Evolutionary conservation across 2,113 vertebrate species (phyloP).

Genomic region (Esox niger): DNA sequence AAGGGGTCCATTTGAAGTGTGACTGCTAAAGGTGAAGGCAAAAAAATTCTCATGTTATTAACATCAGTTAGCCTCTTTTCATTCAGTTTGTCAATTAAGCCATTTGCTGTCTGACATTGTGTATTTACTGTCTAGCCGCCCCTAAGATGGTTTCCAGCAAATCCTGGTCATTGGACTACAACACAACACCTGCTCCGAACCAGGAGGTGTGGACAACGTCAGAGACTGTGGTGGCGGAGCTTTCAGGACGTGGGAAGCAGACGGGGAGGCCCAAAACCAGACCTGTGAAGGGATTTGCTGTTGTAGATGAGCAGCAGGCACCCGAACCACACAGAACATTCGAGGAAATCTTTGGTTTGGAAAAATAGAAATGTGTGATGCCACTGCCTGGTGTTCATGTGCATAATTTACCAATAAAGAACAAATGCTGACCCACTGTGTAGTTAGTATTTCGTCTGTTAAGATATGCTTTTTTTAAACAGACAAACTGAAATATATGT

Average conservation of each 20-base stretch:
- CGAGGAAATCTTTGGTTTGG: constrained; percentile 66
- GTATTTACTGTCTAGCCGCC: constrained; percentile 24
- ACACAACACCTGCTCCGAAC: background rate
- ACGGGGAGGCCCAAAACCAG: constrained; percentile 17
- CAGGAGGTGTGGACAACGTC: constrained; percentile 6
- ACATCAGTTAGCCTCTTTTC: background rate
- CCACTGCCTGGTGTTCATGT: background rate
- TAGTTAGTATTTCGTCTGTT: background rate
- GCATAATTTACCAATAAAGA: background rate
- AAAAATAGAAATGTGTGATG: constrained; percentile 42
- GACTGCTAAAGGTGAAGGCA: too few species aligned
- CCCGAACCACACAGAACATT: constrained; percentile 41
- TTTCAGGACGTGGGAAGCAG: constrained; percentile 26
- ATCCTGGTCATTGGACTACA: constrained; percentile 44
- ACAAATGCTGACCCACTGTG: background rate
- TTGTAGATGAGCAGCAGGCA: constrained; percentile 21
- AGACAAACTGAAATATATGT: background rate
- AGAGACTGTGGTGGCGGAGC: background rate
- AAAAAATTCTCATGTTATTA: background rate
- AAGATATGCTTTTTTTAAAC: background rate
- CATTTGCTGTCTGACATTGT: background rate
- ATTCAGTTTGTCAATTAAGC: background rate
- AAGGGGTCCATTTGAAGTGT: too few species aligned
- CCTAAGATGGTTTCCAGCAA: constrained; percentile 52
- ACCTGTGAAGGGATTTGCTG: constrained; percentile 35